Conservation (phyloP, 2,113 vertebrate genomes). For the Megaleporinus macrocephalus region DNA sequence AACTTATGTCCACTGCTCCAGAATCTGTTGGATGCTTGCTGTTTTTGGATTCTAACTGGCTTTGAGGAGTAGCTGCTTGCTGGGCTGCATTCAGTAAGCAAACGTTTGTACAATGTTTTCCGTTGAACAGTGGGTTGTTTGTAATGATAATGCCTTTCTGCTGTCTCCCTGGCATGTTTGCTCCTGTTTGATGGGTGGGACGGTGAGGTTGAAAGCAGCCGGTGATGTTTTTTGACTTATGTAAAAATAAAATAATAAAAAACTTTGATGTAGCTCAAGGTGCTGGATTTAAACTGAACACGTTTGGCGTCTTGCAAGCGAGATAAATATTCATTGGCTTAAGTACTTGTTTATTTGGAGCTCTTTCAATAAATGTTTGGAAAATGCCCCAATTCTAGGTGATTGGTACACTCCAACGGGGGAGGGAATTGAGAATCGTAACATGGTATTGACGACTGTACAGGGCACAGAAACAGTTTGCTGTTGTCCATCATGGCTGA, state of each 20-base stretch:
- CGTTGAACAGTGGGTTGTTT: constrained; percentile 2
- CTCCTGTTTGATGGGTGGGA: constrained; percentile 29
- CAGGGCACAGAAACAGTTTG: not conserved
- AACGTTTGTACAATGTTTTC: not conserved
- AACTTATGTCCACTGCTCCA: not conserved
- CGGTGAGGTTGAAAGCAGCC: not conserved
- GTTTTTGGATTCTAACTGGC: not conserved
- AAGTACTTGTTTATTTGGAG: not conserved
- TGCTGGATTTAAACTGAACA: constrained; percentile 6
- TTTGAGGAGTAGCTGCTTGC: not conserved
- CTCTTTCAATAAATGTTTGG: not conserved
- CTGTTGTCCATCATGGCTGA: constrained; percentile 4
- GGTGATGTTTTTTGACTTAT: not conserved
- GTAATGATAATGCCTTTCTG: not conserved
- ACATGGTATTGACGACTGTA: not conserved
- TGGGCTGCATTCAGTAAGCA: not conserved
- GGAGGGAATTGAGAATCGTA: not conserved
- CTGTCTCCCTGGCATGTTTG: constrained; percentile 20
- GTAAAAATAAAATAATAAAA: not conserved
- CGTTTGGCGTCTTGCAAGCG: not conserved
- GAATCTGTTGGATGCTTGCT: not conserved
- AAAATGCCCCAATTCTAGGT: not conserved
- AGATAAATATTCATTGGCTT: not conserved
- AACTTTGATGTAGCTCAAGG: not conserved
- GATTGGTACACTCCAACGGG: not conserved